phyloP scores from a whole-genome alignment of 1,140 invertebrate species.

The Akabosia matsudoensis region DNA sequence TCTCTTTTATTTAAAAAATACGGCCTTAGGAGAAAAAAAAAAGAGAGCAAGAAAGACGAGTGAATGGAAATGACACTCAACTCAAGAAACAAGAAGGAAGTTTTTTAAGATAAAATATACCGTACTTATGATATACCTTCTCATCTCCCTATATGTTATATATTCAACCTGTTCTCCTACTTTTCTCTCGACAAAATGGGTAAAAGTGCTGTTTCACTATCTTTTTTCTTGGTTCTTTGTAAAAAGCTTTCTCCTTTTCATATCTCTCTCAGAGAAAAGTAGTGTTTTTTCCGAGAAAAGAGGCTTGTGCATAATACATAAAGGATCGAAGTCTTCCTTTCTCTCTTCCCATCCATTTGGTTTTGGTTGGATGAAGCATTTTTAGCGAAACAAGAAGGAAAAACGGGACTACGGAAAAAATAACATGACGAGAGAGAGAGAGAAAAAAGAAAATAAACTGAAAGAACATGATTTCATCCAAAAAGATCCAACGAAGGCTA shows the following conservation, averaged over 20 bases:
- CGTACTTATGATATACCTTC: background rate
- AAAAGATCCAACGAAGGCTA: background rate
- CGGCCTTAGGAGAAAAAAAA: background rate
- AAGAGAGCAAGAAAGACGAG: conserved; percentile 1
- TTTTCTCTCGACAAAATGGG: background rate
- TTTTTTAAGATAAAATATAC: background rate
- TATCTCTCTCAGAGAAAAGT: too few relatives aligned
- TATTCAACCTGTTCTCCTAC: background rate
- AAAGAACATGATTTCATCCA: background rate
- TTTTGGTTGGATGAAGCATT: background rate
- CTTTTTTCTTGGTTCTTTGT: background rate
- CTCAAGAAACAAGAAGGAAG: background rate
- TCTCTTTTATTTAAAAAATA: conserved; percentile 6
- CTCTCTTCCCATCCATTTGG: background rate
- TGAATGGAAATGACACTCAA: conserved; percentile 21
- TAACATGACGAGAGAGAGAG: background rate
- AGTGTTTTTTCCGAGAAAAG: background rate
- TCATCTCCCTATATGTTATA: background rate
- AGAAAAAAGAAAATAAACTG: background rate
- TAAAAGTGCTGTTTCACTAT: background rate
- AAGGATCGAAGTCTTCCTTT: background rate
- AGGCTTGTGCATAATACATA: conserved; percentile 11
- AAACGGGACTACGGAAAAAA: background rate
- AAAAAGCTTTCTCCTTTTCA: background rate
- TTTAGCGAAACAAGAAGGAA: background rate